phyloP scores from a whole-genome alignment of 1,140 invertebrate genomes.

The Zaprionus camerounensis region DNA sequence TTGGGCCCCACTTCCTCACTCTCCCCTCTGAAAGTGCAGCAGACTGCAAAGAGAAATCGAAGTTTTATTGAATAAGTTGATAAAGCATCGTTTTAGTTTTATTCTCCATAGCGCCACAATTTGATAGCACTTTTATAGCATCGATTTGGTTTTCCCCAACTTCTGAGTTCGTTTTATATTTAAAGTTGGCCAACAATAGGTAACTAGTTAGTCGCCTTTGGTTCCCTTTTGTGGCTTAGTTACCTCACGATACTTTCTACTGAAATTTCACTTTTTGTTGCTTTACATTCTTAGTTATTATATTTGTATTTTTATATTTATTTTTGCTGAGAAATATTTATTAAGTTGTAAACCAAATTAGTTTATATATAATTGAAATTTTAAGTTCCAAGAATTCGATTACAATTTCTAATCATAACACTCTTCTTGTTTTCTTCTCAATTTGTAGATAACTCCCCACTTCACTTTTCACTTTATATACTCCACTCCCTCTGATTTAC shows the following conservation, averaged over 20 bases:
- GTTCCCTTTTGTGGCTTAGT: background rate
- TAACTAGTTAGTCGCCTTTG: background rate
- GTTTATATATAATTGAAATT: no score
- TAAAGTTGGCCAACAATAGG: constrained; percentile 14
- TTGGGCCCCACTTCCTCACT: background rate
- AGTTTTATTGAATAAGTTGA: constrained; percentile 74
- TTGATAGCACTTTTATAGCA: constrained; percentile 26
- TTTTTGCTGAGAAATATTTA: no score
- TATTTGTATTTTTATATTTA: no score
- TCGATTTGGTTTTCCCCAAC: constrained; percentile 6
- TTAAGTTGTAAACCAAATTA: no score
- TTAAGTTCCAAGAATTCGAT: no score
- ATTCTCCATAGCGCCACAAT: constrained; percentile 23
- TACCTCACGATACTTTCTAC: background rate
- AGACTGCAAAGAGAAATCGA: constrained; percentile 52
- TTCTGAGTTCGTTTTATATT: constrained; percentile 11
- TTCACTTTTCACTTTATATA: background rate
- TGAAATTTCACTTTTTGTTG: background rate
- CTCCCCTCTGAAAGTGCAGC: background rate
- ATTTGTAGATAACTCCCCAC: background rate
- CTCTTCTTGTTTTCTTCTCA: background rate
- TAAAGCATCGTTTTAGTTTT: constrained; percentile 38
- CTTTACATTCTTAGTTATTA: background rate
- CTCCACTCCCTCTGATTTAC: background rate
- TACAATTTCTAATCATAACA: no score